Evolutionary conservation across 2,888 invertebrate species (phyloP).

Genomic region (Apodemia duryi): DNA sequence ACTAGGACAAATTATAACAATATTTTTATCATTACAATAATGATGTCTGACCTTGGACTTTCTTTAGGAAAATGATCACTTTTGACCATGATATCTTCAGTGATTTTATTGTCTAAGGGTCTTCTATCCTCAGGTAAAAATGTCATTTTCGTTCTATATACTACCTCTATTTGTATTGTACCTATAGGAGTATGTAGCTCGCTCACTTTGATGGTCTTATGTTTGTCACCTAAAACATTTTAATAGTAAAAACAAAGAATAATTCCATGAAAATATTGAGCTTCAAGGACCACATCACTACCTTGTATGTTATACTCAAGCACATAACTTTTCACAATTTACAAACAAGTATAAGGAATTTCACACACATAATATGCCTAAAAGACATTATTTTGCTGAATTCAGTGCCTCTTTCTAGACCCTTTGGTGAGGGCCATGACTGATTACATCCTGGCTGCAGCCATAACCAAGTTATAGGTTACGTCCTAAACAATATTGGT

Average conservation of each 20-base stretch:
- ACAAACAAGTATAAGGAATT: too few species aligned
- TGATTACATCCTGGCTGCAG: too few species aligned
- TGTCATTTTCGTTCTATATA: conserved; percentile 94
- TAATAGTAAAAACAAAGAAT: background rate
- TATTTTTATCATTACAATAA: background rate
- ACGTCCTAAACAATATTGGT: too few species aligned
- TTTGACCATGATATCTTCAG: conserved; percentile 87
- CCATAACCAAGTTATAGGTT: too few species aligned
- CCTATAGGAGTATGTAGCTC: conserved; percentile 93
- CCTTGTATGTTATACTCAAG: too few species aligned
- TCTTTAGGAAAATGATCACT: conserved; percentile 91
- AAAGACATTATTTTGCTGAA: too few species aligned
- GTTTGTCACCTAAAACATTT: conserved; percentile 84
- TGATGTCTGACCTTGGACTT: conserved; percentile 66
- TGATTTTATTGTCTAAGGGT: conserved; percentile 57
- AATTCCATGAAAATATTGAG: background rate
- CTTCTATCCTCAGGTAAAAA: conserved; percentile 89
- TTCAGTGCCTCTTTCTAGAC: too few species aligned
- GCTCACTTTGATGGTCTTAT: conserved; percentile 89
- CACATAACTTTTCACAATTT: too few species aligned
- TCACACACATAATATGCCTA: too few species aligned
- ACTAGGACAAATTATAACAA: background rate
- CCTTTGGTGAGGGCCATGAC: too few species aligned
- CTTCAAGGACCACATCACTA: background rate
- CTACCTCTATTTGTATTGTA: conserved; percentile 88